Conservation (phyloP, 2,113 vertebrate species). For the Pomatostomus ruficeps region DNA sequence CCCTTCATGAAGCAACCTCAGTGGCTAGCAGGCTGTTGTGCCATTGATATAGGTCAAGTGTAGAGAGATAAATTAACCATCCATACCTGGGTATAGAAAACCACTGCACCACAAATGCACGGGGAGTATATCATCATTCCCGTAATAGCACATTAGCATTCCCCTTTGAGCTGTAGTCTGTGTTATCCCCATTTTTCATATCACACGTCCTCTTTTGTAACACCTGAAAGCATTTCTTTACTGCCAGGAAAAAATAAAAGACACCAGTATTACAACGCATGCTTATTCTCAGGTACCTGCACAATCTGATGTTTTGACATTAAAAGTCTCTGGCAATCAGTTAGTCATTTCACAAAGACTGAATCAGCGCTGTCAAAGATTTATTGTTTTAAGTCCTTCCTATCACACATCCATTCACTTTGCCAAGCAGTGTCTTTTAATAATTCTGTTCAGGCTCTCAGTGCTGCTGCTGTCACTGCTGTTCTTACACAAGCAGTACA, state of each 20-base stretch:
- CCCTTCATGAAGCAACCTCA: not conserved
- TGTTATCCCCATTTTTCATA: slow-evolving; percentile 20
- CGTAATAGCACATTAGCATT: slow-evolving; percentile 5
- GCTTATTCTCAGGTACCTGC: slow-evolving; percentile 48
- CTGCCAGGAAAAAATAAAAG: slow-evolving; percentile 16
- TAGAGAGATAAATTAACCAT: not conserved
- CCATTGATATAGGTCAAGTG: not conserved
- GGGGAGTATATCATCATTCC: not conserved
- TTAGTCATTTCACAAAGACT: slow-evolving; percentile 48
- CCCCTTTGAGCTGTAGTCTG: not conserved
- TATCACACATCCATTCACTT: slow-evolving; percentile 59
- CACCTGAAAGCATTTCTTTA: slow-evolving; percentile 27
- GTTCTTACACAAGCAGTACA: slow-evolving; percentile 22
- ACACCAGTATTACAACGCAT: not conserved
- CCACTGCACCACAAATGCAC: not conserved
- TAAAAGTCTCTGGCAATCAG: slow-evolving; percentile 61
- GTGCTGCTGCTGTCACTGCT: slow-evolving; percentile 1
- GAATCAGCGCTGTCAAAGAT: slow-evolving; percentile 62
- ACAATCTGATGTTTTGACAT: slow-evolving; percentile 66
- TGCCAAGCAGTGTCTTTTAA: slow-evolving; percentile 35
- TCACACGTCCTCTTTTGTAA: slow-evolving; percentile 14
- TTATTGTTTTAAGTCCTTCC: slow-evolving; percentile 62
- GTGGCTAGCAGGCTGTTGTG: not conserved
- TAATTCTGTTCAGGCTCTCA: slow-evolving; percentile 56
- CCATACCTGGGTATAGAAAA: not conserved